Conservation (phyloP, 2,113 vertebrate species). For the Phalacrocorax aristotelis region DNA sequence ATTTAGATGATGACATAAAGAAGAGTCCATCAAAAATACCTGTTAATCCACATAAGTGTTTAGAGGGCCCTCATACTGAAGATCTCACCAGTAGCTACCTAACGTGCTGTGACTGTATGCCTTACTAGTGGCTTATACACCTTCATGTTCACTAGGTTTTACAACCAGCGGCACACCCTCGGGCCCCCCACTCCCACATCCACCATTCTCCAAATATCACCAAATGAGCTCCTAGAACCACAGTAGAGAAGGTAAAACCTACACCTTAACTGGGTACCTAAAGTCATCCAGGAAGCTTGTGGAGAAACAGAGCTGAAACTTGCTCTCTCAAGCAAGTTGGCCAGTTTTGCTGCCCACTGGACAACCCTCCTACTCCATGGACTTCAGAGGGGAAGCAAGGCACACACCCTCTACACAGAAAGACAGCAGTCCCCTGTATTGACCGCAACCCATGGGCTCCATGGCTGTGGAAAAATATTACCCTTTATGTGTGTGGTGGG, state of each 20-base stretch:
- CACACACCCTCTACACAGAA: rapidly evolving
- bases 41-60: background rate
- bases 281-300: background rate
- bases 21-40: background rate
- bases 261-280: background rate
- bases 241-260: background rate
- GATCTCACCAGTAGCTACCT: background rate
- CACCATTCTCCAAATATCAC: background rate
- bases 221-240: background rate
- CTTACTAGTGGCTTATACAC: background rate
- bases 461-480: background rate
- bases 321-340: background rate
- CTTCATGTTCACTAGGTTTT: background rate
- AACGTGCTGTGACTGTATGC: rapidly evolving
- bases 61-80: background rate
- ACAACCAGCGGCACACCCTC: background rate
- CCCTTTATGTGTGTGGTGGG: background rate
- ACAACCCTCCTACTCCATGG: rapidly evolving
- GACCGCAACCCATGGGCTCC: background rate
- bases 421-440: background rate
- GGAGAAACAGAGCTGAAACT: background rate
- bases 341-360: background rate
- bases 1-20: background rate
- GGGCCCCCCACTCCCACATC: background rate
- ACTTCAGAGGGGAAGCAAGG: background rate